Evolutionary conservation across 2,797 vertebrate species (phyloP).

Genomic region (Hippoglossus hippoglossus): DNA sequence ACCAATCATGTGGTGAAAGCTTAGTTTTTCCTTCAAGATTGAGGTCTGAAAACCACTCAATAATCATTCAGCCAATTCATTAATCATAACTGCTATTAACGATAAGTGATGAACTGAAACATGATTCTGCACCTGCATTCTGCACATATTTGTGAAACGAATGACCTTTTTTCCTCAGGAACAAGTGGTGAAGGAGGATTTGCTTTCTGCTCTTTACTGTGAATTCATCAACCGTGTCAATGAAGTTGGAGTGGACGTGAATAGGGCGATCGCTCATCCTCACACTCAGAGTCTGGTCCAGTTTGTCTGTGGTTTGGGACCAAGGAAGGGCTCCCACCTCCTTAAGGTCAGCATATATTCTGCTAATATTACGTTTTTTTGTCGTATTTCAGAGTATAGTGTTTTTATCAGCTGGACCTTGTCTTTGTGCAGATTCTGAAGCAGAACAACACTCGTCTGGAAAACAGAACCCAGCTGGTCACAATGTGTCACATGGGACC

Average conservation of each 20-base stretch:
- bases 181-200: slow-evolving; percentile 96
- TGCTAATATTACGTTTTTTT: neutral
- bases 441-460: slow-evolving; percentile 97
- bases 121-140: no score
- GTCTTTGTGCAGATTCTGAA: slow-evolving; percentile 90
- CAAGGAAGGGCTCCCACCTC: slow-evolving; percentile 96
- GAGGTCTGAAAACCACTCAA: no score
- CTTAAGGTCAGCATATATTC: slow-evolving; percentile 88
- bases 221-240: slow-evolving; percentile 99
- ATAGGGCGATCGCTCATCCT: slow-evolving; percentile 94
- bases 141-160: no score
- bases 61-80: no score
- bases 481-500: slow-evolving; percentile 99
- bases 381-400: neutral
- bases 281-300: slow-evolving; percentile 98
- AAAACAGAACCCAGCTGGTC: slow-evolving; percentile 98
- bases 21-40: no score
- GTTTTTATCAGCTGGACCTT: neutral
- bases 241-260: slow-evolving; percentile 98
- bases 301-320: slow-evolving; percentile 95
- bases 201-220: slow-evolving; percentile 93
- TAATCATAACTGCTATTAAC: no score
- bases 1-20: no score
- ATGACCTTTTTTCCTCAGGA: slow-evolving; percentile 80
- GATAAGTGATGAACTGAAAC: no score